Evolutionary conservation across 1,140 invertebrate genomes (phyloP).

Genomic region (Anoplophora glabripennis): DNA sequence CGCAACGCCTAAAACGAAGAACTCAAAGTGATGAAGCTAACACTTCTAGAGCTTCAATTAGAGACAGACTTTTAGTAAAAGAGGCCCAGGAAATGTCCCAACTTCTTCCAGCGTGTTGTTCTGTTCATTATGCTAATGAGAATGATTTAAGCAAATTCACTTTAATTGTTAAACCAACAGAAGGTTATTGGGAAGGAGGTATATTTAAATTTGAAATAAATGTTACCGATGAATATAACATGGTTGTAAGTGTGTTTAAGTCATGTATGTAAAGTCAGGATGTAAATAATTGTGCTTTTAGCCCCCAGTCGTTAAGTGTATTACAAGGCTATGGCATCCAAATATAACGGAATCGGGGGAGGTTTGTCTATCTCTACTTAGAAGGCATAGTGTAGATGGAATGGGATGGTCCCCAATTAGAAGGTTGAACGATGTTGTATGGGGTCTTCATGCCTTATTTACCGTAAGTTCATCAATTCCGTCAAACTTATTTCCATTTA

Average conservation of each 20-base stretch:
- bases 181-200: conserved; percentile 87
- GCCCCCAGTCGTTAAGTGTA: conserved; percentile 89
- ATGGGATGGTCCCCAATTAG: conserved; percentile 93
- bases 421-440: conserved; percentile 90
- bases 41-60: conserved; percentile 69
- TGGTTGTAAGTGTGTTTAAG: conserved; percentile 66
- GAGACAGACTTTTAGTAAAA: conserved; percentile 82
- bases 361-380: conserved; percentile 86
- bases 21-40: conserved; percentile 49
- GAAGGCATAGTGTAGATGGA: conserved; percentile 90
- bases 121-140: conserved; percentile 76
- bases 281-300: conserved; percentile 53
- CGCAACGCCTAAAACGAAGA: conserved; percentile 73
- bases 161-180: conserved; percentile 77
- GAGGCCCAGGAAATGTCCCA: conserved; percentile 91
- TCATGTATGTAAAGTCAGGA: neutral
- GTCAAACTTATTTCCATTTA: conserved; percentile 1
- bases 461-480: conserved; percentile 66
- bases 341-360: conserved; percentile 95
- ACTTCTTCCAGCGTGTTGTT: conserved; percentile 76
- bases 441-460: conserved; percentile 91
- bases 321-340: conserved; percentile 92
- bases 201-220: conserved; percentile 81
- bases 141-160: conserved; percentile 79
- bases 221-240: conserved; percentile 94